phyloP scores from a whole-genome alignment of 2,888 invertebrate species.

The Cremastinae sp. region DNA sequence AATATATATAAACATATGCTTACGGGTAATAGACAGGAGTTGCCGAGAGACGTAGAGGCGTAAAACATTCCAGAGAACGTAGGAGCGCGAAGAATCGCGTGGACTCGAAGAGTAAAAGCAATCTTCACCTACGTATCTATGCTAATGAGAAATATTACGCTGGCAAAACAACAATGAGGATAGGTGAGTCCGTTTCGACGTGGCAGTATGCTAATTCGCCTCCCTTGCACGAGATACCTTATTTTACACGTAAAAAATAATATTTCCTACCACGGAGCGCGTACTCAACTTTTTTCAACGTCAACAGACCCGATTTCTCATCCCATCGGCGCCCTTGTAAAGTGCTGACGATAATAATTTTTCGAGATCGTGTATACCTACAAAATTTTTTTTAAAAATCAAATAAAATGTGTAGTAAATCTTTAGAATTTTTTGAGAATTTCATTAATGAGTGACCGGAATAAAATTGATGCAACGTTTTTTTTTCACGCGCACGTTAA shows the following conservation, averaged over 20 bases:
- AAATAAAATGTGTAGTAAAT: too few relatives aligned
- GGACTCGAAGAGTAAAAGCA: constrained; percentile 65
- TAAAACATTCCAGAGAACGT: constrained; percentile 51
- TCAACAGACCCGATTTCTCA: too few relatives aligned
- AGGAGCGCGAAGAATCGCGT: constrained; percentile 60
- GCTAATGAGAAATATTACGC: constrained; percentile 66
- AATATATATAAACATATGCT: constrained; percentile 29
- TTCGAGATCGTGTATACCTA: too few relatives aligned
- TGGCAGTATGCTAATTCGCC: constrained; percentile 64
- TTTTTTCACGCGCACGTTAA: neutral
- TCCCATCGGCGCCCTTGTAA: too few relatives aligned
- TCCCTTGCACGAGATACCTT: constrained; percentile 43
- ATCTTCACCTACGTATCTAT: constrained; percentile 68
- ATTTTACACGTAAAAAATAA: constrained; percentile 2
- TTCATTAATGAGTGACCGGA: neutral
- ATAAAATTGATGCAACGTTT: neutral
- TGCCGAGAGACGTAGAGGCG: constrained; percentile 49
- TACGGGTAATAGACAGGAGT: constrained; percentile 23
- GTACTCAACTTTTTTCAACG: neutral
- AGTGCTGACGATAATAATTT: too few relatives aligned
- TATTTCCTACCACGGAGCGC: constrained; percentile 3
- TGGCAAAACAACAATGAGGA: constrained; percentile 56
- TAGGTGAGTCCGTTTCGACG: constrained; percentile 62
- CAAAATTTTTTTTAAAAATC: too few relatives aligned
- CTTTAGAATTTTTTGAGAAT: too few relatives aligned